These are phyloP conservation scores for Carcina quercana DNA, from an alignment of 2,888 invertebrate genomes.

Conservation along the genomic window DNA sequence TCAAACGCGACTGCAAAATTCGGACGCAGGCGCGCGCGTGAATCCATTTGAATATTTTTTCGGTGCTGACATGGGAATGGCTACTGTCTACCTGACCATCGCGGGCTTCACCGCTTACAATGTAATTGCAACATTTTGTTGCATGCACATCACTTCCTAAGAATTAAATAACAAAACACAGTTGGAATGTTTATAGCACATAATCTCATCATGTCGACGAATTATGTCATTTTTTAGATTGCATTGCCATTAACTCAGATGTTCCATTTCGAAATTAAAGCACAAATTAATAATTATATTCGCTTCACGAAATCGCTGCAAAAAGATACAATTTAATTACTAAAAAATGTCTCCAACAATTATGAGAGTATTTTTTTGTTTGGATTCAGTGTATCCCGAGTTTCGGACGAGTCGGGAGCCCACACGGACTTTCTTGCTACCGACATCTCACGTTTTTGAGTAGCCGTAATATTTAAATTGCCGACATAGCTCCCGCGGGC, in stretches of 20 bases:
- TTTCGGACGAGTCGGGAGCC: constrained; percentile 51
- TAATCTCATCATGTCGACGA: constrained; percentile 51
- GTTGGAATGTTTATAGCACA: constrained; percentile 51
- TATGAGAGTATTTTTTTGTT: constrained; percentile 52
- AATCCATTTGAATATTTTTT: constrained; percentile 72
- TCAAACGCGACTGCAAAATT: constrained; percentile 69
- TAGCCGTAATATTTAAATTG: constrained; percentile 73
- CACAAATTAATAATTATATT: constrained; percentile 57
- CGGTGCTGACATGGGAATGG: constrained; percentile 61
- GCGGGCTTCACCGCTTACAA: constrained; percentile 26
- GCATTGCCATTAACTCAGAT: constrained; percentile 48
- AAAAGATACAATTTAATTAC: constrained; percentile 67
- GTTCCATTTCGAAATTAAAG: constrained; percentile 40
- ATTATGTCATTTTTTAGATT: constrained; percentile 38
- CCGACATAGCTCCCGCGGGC: constrained; percentile 68
- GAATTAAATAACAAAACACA: constrained; percentile 33
- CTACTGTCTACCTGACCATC: constrained; percentile 35
- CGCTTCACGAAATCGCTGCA: constrained; percentile 29
- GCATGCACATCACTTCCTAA: constrained; percentile 14
- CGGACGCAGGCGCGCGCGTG: constrained; percentile 67
- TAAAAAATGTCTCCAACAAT: constrained; percentile 57
- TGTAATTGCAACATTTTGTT: constrained; percentile 25
- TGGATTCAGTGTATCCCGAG: constrained; percentile 57
- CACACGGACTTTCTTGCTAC: constrained; percentile 67
- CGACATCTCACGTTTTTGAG: constrained; percentile 72